phyloP scores from a whole-genome alignment of 2,888 invertebrate genomes.

The Cotesia congregata region DNA sequence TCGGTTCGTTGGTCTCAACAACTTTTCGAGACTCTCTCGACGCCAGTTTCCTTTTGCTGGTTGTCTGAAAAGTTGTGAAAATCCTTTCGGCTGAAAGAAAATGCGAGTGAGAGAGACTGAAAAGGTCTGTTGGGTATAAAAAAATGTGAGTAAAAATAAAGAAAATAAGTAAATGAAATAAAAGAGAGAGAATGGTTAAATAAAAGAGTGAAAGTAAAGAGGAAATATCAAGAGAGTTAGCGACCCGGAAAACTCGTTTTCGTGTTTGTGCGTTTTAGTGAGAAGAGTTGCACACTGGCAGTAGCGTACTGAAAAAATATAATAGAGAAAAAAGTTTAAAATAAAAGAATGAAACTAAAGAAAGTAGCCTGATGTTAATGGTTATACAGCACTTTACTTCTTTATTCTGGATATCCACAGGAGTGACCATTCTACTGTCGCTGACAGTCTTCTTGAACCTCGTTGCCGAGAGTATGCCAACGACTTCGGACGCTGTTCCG shows the following conservation, averaged over 20 bases:
- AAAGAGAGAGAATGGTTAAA: neutral
- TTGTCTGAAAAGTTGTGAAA: conserved; percentile 17
- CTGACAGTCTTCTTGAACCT: conserved; percentile 98
- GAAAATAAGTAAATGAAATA: conserved; percentile 3
- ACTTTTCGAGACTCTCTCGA: conserved; percentile 22
- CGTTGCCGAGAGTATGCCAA: conserved; percentile 97
- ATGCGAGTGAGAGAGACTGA: neutral
- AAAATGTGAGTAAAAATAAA: neutral
- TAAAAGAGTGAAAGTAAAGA: conserved; percentile 4
- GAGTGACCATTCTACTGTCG: conserved; percentile 96
- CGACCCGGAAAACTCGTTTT: conserved; percentile 22
- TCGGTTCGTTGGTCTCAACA: conserved; percentile 17
- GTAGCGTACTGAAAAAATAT: neutral
- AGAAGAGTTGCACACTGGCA: conserved; percentile 9
- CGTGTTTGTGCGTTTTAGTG: conserved; percentile 18
- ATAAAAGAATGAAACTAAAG: neutral
- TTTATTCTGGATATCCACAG: conserved; percentile 75
- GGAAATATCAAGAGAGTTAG: conserved; percentile 22
- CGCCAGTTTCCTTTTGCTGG: conserved; percentile 5
- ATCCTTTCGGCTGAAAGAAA: conserved; percentile 21
- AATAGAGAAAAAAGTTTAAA: neutral
- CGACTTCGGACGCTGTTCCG: conserved; percentile 85
- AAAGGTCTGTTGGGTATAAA: conserved; percentile 10
- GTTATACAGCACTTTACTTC: conserved; percentile 45
- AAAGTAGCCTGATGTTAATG: conserved; percentile 29